Percentiles rank a stretch among this genome's conserved stretches.
phyloP scores from a whole-genome alignment of 2,888 invertebrate species.

The Nesidiocoris tenuis region DNA sequence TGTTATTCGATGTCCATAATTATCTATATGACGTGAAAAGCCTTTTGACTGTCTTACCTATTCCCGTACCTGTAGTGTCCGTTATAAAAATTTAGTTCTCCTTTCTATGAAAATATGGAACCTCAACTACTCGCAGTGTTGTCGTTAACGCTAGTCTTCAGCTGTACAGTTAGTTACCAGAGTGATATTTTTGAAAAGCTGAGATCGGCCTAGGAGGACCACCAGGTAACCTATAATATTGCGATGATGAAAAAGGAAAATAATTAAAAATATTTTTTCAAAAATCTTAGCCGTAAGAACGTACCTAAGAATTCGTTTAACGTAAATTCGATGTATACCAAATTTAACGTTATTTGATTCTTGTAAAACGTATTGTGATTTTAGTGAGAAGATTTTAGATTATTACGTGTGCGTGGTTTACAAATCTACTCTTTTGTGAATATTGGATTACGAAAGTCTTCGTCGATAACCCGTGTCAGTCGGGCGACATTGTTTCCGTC shows the following conservation, averaged over 20 bases:
- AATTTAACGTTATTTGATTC: background rate
- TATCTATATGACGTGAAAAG: too few relatives aligned
- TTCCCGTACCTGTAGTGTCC: too few relatives aligned
- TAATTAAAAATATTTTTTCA: background rate
- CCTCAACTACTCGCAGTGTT: background rate
- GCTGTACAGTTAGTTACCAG: background rate
- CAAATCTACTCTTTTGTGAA: background rate
- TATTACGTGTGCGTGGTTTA: background rate
- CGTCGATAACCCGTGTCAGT: too few relatives aligned
- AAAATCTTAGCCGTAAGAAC: background rate
- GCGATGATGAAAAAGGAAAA: too few relatives aligned
- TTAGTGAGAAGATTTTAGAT: background rate
- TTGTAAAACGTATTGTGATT: background rate
- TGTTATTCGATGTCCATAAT: too few relatives aligned
- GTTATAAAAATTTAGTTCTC: too few relatives aligned
- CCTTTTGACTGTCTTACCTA: too few relatives aligned
- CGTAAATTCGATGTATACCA: background rate
- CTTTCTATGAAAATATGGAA: background rate
- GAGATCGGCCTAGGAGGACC: too few relatives aligned
- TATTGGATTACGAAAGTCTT: background rate
- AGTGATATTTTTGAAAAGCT: too few relatives aligned
- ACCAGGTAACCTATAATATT: too few relatives aligned
- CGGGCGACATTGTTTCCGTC: too few relatives aligned
- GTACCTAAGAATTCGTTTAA: too few relatives aligned
- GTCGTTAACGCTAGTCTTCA: background rate